A percentile compares a stretch with the other conserved stretches of the same genome.
Evolutionary conservation across 2,797 vertebrate species (phyloP).

Genomic region (Avahi laniger): DNA sequence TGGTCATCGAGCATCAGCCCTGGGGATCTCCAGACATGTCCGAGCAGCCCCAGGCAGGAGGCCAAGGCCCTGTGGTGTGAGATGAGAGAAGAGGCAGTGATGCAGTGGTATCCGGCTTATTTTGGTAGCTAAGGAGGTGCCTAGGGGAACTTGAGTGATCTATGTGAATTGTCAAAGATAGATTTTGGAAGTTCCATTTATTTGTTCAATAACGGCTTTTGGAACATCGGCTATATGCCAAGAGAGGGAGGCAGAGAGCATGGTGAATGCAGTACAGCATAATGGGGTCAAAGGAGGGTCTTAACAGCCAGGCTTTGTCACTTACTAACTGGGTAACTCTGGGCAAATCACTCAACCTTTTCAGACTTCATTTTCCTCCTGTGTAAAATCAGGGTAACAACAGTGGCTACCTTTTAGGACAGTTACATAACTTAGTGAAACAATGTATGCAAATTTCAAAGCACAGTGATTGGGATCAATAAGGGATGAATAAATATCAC

Average conservation of each 20-base stretch:
- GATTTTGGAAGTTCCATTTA: not conserved
- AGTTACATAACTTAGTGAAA: not conserved
- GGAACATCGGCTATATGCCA: not conserved
- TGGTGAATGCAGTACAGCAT: not conserved
- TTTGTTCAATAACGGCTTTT: not conserved
- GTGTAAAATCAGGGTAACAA: not conserved
- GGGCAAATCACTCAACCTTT: not conserved
- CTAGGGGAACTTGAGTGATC: not conserved
- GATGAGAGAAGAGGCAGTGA: not conserved
- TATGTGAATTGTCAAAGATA: too few species aligned
- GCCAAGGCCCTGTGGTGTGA: fast-evolving
- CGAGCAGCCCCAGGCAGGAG: not conserved
- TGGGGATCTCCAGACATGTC: not conserved
- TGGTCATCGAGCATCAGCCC: too few species aligned
- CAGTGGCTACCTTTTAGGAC: not conserved
- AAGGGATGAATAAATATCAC: not conserved
- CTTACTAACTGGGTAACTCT: not conserved
- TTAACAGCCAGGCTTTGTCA: not conserved
- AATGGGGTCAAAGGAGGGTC: too few species aligned
- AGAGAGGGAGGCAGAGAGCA: not conserved
- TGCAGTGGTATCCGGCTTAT: not conserved
- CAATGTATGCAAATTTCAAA: not conserved
- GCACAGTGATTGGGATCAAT: too few species aligned
- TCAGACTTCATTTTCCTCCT: not conserved
- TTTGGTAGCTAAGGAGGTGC: not conserved